phyloP scores from a whole-genome alignment of 2,888 invertebrate genomes.

The Epicampocera succincta region DNA sequence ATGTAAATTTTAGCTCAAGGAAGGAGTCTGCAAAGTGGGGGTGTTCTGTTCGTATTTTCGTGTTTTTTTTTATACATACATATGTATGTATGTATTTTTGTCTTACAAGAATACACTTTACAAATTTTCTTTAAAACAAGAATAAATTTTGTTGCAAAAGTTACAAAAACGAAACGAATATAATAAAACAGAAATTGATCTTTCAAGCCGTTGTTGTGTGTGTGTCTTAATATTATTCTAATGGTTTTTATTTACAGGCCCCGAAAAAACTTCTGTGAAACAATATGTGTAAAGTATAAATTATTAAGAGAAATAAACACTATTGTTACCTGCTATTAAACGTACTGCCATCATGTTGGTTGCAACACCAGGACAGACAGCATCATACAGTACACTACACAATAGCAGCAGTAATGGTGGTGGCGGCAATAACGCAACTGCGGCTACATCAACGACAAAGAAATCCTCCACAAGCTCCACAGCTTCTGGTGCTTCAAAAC shows the following conservation, averaged over 20 bases:
- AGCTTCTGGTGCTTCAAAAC: constrained; percentile 47
- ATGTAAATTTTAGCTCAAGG: constrained; percentile 6
- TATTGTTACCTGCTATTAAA: constrained; percentile 14
- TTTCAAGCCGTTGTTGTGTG: constrained; percentile 18
- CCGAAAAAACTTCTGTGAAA: constrained; percentile 5
- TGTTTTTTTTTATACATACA: background rate
- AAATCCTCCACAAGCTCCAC: constrained; percentile 60
- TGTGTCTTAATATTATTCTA: constrained; percentile 5
- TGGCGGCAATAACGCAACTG: constrained; percentile 49
- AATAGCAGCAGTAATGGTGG: constrained; percentile 70
- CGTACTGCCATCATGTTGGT: constrained; percentile 71
- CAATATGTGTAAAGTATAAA: constrained; percentile 50
- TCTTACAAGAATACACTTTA: constrained; percentile 45
- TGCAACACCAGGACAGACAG: constrained; percentile 71
- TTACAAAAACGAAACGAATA: constrained; percentile 24
- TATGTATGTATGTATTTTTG: too few relatives aligned
- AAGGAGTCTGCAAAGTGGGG: constrained; percentile 59
- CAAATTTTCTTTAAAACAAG: constrained; percentile 46
- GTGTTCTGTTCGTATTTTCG: constrained; percentile 52
- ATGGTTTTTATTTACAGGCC: constrained; percentile 16
- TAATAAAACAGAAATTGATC: constrained; percentile 52
- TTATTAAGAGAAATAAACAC: constrained; percentile 16
- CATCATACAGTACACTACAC: constrained; percentile 68
- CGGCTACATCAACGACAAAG: constrained; percentile 41
- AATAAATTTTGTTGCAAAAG: constrained; percentile 39